Evolutionary conservation across 2,888 invertebrate species (phyloP).

Genomic region (Bembecia ichneumoniformis): DNA sequence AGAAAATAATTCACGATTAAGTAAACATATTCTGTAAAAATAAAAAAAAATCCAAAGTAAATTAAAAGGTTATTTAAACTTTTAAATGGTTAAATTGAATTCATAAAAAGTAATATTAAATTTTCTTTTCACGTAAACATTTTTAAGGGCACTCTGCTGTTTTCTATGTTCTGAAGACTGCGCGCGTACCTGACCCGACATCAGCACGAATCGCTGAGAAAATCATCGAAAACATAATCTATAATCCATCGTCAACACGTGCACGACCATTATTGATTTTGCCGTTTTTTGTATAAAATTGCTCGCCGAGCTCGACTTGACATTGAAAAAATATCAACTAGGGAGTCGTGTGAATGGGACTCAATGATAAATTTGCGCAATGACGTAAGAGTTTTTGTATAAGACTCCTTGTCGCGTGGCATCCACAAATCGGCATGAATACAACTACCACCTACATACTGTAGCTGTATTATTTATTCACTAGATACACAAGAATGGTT

Average conservation of each 20-base stretch:
- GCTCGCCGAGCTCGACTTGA: slow-evolving; percentile 56
- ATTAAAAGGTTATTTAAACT: too few relatives aligned
- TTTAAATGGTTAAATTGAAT: too few relatives aligned
- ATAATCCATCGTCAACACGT: slow-evolving; percentile 70
- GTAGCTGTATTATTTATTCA: too few relatives aligned
- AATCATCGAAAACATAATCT: slow-evolving; percentile 65
- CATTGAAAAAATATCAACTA: slow-evolving; percentile 57
- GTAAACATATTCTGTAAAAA: too few relatives aligned
- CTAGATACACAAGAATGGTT: too few relatives aligned
- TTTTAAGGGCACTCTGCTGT: slow-evolving; percentile 19
- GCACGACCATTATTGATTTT: slow-evolving; percentile 71
- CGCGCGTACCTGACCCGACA: slow-evolving; percentile 52
- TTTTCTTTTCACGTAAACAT: too few relatives aligned
- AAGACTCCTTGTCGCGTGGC: slow-evolving; percentile 51
- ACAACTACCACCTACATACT: background rate
- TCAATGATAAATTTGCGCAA: slow-evolving; percentile 67
- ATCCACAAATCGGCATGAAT: slow-evolving; percentile 10
- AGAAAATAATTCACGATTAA: too few relatives aligned
- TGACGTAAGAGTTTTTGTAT: slow-evolving; percentile 59
- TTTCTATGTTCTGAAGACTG: slow-evolving; percentile 19
- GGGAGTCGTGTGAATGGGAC: slow-evolving; percentile 60
- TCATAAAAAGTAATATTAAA: too few relatives aligned
- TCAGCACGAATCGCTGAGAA: slow-evolving; percentile 56
- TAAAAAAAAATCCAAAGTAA: too few relatives aligned
- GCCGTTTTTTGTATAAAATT: slow-evolving; percentile 68